Evolutionary conservation across 1,140 invertebrate genomes (phyloP), one percentile per base, ranked within the genome.

Genomic region (Trachelipus rathkii): DNA sequence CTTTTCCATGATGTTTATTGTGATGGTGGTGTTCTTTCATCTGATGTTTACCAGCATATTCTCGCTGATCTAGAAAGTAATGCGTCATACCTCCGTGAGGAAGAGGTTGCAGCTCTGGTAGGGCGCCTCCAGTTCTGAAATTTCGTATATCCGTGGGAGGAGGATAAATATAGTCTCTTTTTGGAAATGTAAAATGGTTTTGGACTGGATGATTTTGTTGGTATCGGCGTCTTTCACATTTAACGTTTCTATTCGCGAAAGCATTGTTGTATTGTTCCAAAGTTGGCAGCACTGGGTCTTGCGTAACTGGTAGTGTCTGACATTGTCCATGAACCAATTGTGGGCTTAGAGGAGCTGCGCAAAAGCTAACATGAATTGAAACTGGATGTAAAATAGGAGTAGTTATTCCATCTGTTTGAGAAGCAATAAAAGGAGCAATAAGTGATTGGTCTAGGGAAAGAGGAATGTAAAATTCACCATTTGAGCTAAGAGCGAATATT

Each of bases 401-500:
- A 73, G 74, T 78, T 70, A 15, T 60, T 19, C 1, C 50, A 33
- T 81, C 71, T 10, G 78, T 67, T 46, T 72, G 80, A 45, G 72
- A 88, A 10, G 88, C 88, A 2, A 94, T 85, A 79, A 91, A 90
- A 0, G 92, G 91, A 77, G 91, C 85, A 19, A 96, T 84, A 15
- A 91, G 85, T 19, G 91, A 87, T 71, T 91, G 90, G 79, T 95
- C 93, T 15, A 97, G 88, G n/a, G 93, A 93, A 66, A 96, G 84
- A 6, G 95, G 95, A 71, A 97, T 89, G 84, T 97, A 97, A 83
- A 92, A 96, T n/a, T 92, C 90, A 19, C 95, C 94, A 85, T 91
- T 88, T 24, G 92, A 89, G 84, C 95, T 93, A 0, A 95, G 85
- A 0, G 91, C 91, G 84, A 95, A 95, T 24, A 93, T 91, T 0